Evolutionary conservation across 2,888 invertebrate species (phyloP).

Genomic region (Tenthredo scrophulariae): DNA sequence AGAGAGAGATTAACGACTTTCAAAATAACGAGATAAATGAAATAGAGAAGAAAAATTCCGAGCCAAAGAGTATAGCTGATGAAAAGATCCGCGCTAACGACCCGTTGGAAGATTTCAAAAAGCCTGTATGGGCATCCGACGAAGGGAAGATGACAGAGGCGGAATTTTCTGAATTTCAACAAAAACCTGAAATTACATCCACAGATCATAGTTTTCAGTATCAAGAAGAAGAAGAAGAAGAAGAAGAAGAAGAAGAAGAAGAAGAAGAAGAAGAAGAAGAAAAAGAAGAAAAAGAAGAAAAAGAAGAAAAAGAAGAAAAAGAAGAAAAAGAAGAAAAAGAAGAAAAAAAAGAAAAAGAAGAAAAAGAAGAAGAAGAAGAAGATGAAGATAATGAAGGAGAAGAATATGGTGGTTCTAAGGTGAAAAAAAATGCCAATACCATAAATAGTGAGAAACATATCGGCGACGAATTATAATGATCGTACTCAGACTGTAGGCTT

Average conservation of each 20-base stretch:
- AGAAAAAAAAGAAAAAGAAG: slow-evolving; percentile 48
- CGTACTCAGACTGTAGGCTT: slow-evolving; percentile 58
- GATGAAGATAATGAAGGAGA: slow-evolving; percentile 32
- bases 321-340: neutral
- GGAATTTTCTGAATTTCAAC: slow-evolving; percentile 55
- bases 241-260: slow-evolving; percentile 44
- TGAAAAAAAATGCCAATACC: slow-evolving; percentile 56
- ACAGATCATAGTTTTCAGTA: slow-evolving; percentile 25
- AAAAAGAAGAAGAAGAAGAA: slow-evolving; percentile 42
- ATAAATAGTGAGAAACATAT: slow-evolving; percentile 64
- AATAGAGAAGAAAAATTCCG: neutral
- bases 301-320: slow-evolving; percentile 49
- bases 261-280: slow-evolving; percentile 49
- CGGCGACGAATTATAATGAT: slow-evolving; percentile 70
- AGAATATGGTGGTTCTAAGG: slow-evolving; percentile 55
- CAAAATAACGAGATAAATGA: slow-evolving; percentile 49
- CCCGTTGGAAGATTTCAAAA: slow-evolving; percentile 60
- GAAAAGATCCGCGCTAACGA: slow-evolving; percentile 49
- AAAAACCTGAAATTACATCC: slow-evolving; percentile 52
- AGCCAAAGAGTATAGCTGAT: neutral
- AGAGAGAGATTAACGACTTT: slow-evolving; percentile 51
- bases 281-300: no score
- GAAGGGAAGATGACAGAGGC: slow-evolving; percentile 54
- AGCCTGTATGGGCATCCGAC: slow-evolving; percentile 58
- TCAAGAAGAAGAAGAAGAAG: slow-evolving; percentile 45